These are phyloP conservation scores for Euthynnus affinis DNA, from an alignment of 2,797 vertebrate species.

Conservation along the genomic window DNA sequence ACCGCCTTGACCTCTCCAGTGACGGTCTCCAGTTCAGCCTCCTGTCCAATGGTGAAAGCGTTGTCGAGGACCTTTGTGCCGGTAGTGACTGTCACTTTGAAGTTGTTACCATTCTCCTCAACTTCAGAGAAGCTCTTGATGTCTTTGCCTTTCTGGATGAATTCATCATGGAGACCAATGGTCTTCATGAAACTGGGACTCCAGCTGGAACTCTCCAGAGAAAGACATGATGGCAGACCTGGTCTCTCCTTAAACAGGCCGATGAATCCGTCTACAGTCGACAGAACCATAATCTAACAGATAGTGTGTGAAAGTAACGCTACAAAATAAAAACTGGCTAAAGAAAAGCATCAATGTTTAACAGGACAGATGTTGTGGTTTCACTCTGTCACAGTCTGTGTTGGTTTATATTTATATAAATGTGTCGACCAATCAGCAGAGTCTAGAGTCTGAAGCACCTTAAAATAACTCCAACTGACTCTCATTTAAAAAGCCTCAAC, in stretches of 20 bases:
- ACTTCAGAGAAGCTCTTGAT: conserved; percentile 89
- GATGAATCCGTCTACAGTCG: no score
- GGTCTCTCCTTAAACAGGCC: no score
- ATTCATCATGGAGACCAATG: conserved; percentile 89
- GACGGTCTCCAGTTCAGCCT: conserved; percentile 84
- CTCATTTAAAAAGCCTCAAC: no score
- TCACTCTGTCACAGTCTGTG: no score
- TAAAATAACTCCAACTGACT: no score
- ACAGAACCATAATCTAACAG: no score
- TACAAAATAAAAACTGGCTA: no score
- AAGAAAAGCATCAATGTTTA: no score
- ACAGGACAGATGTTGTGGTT: no score
- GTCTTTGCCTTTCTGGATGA: conserved; percentile 93
- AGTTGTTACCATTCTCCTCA: conserved; percentile 89
- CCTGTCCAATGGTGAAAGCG: conserved; percentile 89
- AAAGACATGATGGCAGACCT: conserved; percentile 89
- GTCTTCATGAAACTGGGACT: conserved; percentile 94
- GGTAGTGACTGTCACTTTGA: conserved; percentile 87
- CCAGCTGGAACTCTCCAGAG: conserved; percentile 90
- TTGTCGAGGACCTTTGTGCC: conserved; percentile 87
- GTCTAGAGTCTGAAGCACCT: no score
- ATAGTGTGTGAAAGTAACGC: no score
- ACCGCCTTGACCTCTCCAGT: conserved; percentile 89
- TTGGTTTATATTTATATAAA: no score
- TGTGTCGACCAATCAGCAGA: not conserved